These are phyloP conservation scores for Cosmopolites sordidus DNA, from an alignment of 2,888 invertebrate species.

Conservation along the genomic window DNA sequence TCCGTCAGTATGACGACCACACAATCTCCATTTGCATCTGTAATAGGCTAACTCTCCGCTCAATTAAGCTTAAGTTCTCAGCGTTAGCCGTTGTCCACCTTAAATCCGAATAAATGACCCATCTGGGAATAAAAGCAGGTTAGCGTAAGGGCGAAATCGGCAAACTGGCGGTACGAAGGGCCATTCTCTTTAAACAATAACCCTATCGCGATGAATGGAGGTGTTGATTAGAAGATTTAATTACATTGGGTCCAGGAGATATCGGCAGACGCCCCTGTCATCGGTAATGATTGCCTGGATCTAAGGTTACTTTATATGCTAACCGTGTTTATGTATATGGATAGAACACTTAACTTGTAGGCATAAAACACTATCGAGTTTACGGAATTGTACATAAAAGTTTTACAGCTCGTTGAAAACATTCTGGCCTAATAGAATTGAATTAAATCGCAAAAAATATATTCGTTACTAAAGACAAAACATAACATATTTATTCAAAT, in stretches of 20 bases:
- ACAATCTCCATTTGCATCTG: constrained; percentile 47
- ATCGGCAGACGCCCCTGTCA: constrained; percentile 24
- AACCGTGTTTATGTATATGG: constrained; percentile 22
- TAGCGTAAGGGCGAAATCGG: constrained; percentile 35
- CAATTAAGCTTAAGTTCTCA: constrained; percentile 44
- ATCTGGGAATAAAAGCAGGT: constrained; percentile 42
- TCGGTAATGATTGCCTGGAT: constrained; percentile 23
- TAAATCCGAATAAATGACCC: constrained; percentile 49
- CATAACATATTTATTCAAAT: too few relatives aligned
- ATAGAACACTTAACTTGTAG: constrained; percentile 4
- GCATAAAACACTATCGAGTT: not conserved
- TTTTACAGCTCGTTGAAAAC: constrained; percentile 15
- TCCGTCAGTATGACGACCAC: constrained; percentile 41
- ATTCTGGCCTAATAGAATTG: not conserved
- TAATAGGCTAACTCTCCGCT: constrained; percentile 45
- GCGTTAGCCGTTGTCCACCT: constrained; percentile 44
- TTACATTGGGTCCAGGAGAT: constrained; percentile 36
- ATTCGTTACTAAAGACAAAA: too few relatives aligned
- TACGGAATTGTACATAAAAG: constrained; percentile 20
- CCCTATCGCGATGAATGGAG: constrained; percentile 45
- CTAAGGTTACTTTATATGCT: constrained; percentile 24
- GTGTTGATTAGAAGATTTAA: constrained; percentile 50
- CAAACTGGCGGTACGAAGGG: constrained; percentile 33
- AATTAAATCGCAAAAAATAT: not conserved
- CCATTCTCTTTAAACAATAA: constrained; percentile 35